A percentile compares a stretch with the other conserved stretches of the same genome.
Evolutionary conservation across 2,113 vertebrate species (phyloP).

Genomic region (Strix uralensis): DNA sequence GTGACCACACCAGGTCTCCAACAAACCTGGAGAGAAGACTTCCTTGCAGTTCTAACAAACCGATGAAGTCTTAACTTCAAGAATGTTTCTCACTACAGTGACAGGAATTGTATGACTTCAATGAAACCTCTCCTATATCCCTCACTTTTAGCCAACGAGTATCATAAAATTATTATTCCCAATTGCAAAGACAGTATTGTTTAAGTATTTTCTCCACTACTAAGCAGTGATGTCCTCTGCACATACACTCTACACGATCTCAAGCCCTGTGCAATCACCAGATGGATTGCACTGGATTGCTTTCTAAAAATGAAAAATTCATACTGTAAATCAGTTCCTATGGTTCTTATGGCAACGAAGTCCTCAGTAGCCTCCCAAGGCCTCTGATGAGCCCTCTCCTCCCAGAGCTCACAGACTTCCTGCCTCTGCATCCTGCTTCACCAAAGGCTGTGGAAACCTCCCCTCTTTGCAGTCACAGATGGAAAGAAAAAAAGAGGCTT

Average conservation of each 20-base stretch:
- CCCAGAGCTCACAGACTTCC: background rate
- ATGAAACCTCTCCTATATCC: background rate
- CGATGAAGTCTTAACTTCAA: background rate
- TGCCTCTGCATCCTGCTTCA: background rate
- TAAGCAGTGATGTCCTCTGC: background rate
- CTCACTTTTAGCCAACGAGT: background rate
- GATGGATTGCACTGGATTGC: accelerated
- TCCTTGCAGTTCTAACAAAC: background rate
- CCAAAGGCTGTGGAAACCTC: background rate
- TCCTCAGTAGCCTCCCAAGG: background rate
- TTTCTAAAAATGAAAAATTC: background rate
- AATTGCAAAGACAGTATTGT: background rate
- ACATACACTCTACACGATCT: background rate
- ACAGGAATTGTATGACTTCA: background rate
- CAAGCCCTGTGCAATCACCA: background rate
- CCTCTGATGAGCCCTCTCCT: background rate
- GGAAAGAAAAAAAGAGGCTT: background rate
- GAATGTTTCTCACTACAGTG: background rate
- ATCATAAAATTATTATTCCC: background rate
- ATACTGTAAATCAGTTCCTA: background rate
- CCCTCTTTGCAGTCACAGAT: background rate
- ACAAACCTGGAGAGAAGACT: background rate
- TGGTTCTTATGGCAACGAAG: background rate
- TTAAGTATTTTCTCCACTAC: background rate
- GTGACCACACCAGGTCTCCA: background rate